Evolutionary conservation across 92 coral and sea anemone genomes (phyloP).

Genomic region (Epizoanthus scotinus): DNA sequence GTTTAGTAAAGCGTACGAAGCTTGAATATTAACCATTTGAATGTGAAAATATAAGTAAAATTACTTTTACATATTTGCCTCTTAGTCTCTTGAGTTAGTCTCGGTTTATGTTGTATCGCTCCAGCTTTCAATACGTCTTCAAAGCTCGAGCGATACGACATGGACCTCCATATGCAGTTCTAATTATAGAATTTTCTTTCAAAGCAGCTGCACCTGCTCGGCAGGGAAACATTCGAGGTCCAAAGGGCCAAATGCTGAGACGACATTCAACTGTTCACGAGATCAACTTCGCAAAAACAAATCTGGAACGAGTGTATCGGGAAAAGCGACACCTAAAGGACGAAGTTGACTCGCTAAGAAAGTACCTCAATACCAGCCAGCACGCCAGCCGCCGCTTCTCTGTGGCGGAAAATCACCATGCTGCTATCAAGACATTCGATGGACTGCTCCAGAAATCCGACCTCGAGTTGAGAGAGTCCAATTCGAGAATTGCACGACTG

Average conservation of each 20-base stretch:
- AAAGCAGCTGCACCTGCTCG: not conserved
- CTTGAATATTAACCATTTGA: no score
- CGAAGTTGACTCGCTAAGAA: slow-evolving; percentile 77
- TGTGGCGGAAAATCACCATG: slow-evolving; percentile 56
- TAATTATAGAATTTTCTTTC: not conserved
- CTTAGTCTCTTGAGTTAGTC: no score
- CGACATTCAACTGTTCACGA: slow-evolving; percentile 47
- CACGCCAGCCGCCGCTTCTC: slow-evolving; percentile 58
- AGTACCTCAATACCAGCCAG: slow-evolving; percentile 60
- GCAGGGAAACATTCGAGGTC: slow-evolving; percentile 30
- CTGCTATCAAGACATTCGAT: slow-evolving; percentile 76
- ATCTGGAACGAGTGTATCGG: slow-evolving; percentile 79
- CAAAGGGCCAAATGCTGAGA: slow-evolving; percentile 41
- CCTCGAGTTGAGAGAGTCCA: slow-evolving; percentile 76
- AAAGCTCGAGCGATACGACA: not conserved
- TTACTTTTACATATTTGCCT: no score
- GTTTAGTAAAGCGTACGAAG: no score
- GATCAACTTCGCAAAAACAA: slow-evolving; percentile 75
- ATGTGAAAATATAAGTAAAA: no score
- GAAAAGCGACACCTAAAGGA: slow-evolving; percentile 84
- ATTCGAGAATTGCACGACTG: slow-evolving; percentile 74
- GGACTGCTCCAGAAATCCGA: slow-evolving; percentile 82
- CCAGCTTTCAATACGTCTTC: no score
- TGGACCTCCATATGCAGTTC: no score
- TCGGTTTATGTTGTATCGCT: no score